phyloP scores from a whole-genome alignment of 2,113 vertebrate species.

The Gasterosteus aculeatus region DNA sequence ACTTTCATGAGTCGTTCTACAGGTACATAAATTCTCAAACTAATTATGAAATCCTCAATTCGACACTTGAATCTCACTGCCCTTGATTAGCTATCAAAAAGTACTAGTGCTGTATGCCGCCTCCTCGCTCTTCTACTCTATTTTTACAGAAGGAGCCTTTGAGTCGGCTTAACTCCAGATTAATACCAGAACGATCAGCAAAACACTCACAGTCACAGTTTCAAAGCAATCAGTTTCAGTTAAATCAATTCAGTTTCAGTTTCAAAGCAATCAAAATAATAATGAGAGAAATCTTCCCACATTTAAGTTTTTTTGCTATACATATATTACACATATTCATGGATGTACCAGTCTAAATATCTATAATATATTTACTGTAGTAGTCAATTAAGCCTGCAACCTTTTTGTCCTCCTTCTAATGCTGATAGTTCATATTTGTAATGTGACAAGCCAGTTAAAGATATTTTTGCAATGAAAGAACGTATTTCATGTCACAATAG shows the following conservation, averaged over 20 bases:
- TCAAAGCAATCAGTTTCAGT: background rate
- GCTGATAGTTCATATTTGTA: background rate
- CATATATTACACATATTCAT: background rate
- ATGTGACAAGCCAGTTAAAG: background rate
- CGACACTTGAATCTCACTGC: conserved; percentile 7
- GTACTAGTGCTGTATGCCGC: conserved; percentile 8
- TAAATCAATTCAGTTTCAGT: background rate
- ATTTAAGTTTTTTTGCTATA: background rate
- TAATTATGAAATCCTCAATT: conserved; percentile 31
- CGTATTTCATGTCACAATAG: background rate
- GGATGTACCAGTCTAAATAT: background rate
- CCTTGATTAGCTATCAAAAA: conserved; percentile 6
- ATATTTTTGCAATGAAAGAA: background rate
- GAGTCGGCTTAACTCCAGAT: background rate
- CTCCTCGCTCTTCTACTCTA: background rate
- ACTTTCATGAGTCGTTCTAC: background rate
- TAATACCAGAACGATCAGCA: background rate
- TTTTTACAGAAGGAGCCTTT: conserved; percentile 13
- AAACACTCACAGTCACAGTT: conserved; percentile 14
- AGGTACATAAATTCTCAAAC: conserved; percentile 9
- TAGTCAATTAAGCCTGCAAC: background rate
- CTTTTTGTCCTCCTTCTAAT: background rate
- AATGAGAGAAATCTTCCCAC: background rate
- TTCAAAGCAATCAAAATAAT: conserved; percentile 9
- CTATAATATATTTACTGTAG: background rate